phyloP scores from a whole-genome alignment of 2,113 vertebrate genomes.

The Lynx canadensis region DNA sequence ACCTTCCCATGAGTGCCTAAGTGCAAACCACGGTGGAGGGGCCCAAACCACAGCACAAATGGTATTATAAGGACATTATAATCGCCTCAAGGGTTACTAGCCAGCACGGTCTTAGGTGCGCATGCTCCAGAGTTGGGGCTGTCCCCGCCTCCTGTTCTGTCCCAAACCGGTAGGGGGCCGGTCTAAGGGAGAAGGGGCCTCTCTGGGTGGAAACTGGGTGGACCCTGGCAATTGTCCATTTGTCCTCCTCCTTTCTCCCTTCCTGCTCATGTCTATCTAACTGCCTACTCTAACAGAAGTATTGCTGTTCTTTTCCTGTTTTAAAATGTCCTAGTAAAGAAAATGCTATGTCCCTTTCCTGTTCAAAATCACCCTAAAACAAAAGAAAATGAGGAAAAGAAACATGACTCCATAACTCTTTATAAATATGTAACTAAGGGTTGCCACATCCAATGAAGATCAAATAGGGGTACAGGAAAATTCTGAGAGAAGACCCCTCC shows the following conservation, averaged over 20 bases:
- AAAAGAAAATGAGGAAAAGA: neutral
- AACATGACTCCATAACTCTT: neutral
- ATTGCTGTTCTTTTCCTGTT: neutral
- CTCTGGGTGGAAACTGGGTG: neutral
- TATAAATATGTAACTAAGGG: neutral
- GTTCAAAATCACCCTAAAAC: neutral
- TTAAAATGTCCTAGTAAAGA: neutral
- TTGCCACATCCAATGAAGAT: neutral
- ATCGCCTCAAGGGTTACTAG: neutral
- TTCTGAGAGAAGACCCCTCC: neutral
- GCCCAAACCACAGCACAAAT: neutral
- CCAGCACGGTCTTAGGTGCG: neutral
- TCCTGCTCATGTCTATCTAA: neutral
- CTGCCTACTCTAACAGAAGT: neutral
- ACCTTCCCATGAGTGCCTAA: neutral
- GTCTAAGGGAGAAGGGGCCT: neutral
- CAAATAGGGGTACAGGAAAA: neutral
- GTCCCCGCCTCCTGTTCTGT: fast-evolving
- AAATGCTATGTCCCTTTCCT: neutral
- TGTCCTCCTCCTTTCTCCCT: neutral
- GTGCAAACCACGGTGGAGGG: neutral
- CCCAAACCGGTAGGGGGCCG: neutral
- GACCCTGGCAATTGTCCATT: neutral
- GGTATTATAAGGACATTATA: neutral
- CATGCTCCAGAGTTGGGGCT: neutral